Percentiles rank a stretch among this genome's conserved stretches.
These are phyloP conservation scores for Holocentrus rufus DNA, from an alignment of 2,797 vertebrate species.

Conservation along the genomic window DNA sequence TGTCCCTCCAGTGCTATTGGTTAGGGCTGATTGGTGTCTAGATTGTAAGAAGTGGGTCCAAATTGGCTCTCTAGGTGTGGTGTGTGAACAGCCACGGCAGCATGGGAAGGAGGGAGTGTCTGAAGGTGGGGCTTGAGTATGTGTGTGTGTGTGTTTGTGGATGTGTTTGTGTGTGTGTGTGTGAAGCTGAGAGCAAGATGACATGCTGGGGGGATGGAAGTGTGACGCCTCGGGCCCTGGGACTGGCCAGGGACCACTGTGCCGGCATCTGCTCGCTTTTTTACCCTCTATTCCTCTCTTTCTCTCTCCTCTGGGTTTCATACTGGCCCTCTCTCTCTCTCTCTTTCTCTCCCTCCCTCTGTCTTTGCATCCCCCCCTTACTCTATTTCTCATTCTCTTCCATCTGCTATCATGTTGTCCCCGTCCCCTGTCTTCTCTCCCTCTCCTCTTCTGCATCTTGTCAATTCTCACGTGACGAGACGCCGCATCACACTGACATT, in stretches of 20 bases:
- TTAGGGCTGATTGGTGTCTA: background rate
- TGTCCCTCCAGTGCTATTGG: background rate
- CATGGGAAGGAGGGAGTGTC: constrained; percentile 42
- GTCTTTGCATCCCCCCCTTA: background rate
- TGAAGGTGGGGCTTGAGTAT: constrained; percentile 50
- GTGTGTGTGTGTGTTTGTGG: constrained; percentile 42
- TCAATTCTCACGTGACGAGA: constrained; percentile 44
- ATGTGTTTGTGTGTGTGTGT: constrained; percentile 31
- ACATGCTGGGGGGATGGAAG: constrained; percentile 69
- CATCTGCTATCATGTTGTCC: constrained; percentile 11
- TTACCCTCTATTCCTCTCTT: constrained; percentile 28
- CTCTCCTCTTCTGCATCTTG: constrained; percentile 5
- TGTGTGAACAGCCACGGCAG: constrained; percentile 43
- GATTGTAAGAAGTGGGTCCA: constrained; percentile 19
- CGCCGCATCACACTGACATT: constrained; percentile 32
- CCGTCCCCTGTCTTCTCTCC: constrained; percentile 10
- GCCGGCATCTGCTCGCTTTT: constrained; percentile 74
- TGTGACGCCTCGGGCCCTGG: constrained; percentile 64
- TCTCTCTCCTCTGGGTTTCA: no score
- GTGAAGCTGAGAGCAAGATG: constrained; percentile 57
- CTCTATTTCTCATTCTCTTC: constrained; percentile 10
- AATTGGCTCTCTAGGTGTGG: constrained; percentile 53
- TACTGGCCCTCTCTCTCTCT: no score
- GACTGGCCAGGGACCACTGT: constrained; percentile 75
- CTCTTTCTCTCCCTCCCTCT: background rate